Evolutionary conservation across 2,888 invertebrate genomes (phyloP).

Genomic region (Meganola albula): DNA sequence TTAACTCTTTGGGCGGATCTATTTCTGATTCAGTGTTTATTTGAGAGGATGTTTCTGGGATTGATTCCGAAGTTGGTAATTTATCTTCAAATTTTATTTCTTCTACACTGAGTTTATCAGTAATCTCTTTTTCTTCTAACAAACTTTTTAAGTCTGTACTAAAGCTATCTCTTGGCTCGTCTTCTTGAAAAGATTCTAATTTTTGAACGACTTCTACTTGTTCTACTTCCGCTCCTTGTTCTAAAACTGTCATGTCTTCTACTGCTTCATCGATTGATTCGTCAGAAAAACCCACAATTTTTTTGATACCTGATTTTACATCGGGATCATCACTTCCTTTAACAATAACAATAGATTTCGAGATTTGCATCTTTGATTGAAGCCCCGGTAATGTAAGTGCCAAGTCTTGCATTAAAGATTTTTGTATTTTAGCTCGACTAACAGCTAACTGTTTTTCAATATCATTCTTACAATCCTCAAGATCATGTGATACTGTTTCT

Average conservation of each 20-base stretch:
- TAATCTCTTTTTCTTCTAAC: too few relatives aligned
- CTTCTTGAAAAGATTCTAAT: too few relatives aligned
- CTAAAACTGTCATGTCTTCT: neutral
- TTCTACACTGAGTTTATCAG: too few relatives aligned
- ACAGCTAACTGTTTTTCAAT: constrained; percentile 17
- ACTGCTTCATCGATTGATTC: constrained; percentile 1
- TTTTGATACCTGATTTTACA: neutral
- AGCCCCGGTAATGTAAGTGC: neutral
- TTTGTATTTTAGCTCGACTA: constrained; percentile 22
- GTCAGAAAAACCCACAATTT: neutral
- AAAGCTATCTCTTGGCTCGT: too few relatives aligned
- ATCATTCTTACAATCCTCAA: neutral
- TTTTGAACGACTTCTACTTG: neutral
- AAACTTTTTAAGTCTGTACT: too few relatives aligned
- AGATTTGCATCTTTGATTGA: constrained; percentile 1
- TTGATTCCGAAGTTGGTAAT: too few relatives aligned
- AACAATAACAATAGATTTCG: constrained; percentile 5
- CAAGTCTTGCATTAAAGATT: constrained; percentile 17
- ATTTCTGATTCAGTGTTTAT: too few relatives aligned
- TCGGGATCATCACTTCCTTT: constrained; percentile 3
- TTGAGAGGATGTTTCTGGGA: too few relatives aligned
- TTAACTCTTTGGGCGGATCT: too few relatives aligned
- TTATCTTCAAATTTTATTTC: too few relatives aligned
- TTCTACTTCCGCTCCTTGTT: neutral
- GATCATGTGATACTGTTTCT: constrained; percentile 1